Conservation (phyloP, 2,888 invertebrate species). For the Falcaria lacertinaria region DNA sequence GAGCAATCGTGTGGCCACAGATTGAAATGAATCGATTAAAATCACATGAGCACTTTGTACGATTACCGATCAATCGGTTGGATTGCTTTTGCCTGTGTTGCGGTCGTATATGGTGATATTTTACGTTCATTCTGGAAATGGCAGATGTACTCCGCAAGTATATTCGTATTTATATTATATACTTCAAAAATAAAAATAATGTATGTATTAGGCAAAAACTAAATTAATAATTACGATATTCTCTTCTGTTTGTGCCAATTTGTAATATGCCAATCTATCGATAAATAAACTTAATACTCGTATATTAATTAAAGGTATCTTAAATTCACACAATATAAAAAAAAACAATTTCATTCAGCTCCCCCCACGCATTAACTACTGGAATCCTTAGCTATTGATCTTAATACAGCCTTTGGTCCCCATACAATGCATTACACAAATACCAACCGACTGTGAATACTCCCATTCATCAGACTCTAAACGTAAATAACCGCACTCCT, state of each 20-base stretch:
- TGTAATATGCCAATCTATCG: too few relatives aligned
- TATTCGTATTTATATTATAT: too few relatives aligned
- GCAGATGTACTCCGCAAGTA: too few relatives aligned
- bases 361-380: not conserved
- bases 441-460: slow-evolving; percentile 21
- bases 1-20: slow-evolving; percentile 18
- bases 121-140: too few relatives aligned
- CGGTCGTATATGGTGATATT: not conserved
- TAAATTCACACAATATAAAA: too few relatives aligned
- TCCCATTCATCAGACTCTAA: slow-evolving; percentile 25
- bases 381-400: not conserved
- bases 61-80: slow-evolving; percentile 21
- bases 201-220: too few relatives aligned
- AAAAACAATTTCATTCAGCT: too few relatives aligned
- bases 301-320: too few relatives aligned
- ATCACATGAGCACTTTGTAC: slow-evolving; percentile 28
- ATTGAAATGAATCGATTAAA: slow-evolving; percentile 32
- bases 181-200: too few relatives aligned
- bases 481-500: slow-evolving; percentile 3
- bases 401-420: slow-evolving; percentile 9
- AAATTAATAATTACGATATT: too few relatives aligned
- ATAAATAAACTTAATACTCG: too few relatives aligned
- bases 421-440: slow-evolving; percentile 13
- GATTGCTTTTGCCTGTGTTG: slow-evolving; percentile 3
- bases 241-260: too few relatives aligned